A percentile compares a stretch with the other conserved stretches of the same genome.
These are phyloP conservation scores for Congeria kusceri DNA, from an alignment of 2,888 invertebrate genomes.

Conservation along the genomic window DNA sequence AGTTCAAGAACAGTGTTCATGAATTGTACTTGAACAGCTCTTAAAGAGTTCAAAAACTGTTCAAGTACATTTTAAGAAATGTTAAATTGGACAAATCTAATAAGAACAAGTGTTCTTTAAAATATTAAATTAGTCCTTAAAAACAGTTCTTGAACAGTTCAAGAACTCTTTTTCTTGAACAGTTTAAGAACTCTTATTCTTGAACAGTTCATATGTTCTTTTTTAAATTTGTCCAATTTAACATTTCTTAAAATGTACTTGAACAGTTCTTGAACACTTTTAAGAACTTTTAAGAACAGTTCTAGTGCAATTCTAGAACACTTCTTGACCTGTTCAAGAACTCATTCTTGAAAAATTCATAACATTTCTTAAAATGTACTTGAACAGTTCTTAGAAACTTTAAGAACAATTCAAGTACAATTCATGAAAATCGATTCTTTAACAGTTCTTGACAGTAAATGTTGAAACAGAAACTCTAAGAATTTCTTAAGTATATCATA, in stretches of 20 bases:
- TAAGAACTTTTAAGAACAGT: constrained; percentile 12
- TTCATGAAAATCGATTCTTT: too few species aligned
- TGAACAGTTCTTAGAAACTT: too few species aligned
- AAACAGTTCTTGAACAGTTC: constrained; percentile 20
- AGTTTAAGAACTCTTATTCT: constrained; percentile 5
- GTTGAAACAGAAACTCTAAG: too few species aligned
- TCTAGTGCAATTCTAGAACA: background rate
- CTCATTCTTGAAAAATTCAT: too few species aligned
- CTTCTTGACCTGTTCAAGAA: background rate
- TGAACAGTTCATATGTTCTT: constrained; percentile 4
- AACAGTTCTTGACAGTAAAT: too few species aligned
- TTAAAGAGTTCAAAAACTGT: constrained; percentile 13
- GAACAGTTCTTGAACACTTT: constrained; percentile 8
- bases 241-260: constrained; percentile 3
- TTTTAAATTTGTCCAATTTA: background rate
- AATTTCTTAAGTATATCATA: too few species aligned
- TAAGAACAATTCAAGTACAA: too few species aligned
- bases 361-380: too few species aligned
- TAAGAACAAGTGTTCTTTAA: constrained; percentile 13
- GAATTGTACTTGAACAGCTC: constrained; percentile 13
- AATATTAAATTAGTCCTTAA: constrained; percentile 10
- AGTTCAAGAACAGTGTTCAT: constrained; percentile 24
- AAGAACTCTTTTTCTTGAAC: constrained; percentile 15
- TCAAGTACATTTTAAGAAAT: constrained; percentile 11
- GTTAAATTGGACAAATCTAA: constrained; percentile 8